phyloP scores from a whole-genome alignment of 2,797 vertebrate genomes.

The Spea hammondii region DNA sequence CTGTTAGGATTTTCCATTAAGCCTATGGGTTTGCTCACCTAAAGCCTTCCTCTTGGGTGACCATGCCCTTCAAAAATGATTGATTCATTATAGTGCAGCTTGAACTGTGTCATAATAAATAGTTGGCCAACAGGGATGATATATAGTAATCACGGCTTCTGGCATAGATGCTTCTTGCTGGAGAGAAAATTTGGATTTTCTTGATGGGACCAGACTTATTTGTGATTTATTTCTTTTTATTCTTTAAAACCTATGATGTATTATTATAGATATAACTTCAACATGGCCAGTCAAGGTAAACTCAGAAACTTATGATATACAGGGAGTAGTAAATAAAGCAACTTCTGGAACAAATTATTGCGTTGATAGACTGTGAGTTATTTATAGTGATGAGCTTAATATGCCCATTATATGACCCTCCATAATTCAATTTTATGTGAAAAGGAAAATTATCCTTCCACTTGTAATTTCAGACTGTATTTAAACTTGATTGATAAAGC shows the following conservation, averaged over 20 bases:
- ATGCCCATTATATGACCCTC: conserved; percentile 4
- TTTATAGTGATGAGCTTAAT: conserved; percentile 16
- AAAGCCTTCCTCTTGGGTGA: conserved; percentile 54
- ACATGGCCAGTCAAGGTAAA: background rate
- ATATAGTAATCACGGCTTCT: background rate
- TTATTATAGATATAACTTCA: conserved; percentile 19
- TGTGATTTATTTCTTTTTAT: conserved; percentile 31
- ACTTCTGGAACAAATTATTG: background rate
- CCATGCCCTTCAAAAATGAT: conserved; percentile 48
- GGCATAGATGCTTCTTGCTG: background rate
- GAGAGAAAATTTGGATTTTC: conserved; percentile 18
- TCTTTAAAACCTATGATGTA: conserved; percentile 11
- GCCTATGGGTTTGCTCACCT: conserved; percentile 50
- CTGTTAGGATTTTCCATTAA: conserved; percentile 55
- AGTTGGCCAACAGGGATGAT: background rate
- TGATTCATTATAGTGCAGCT: conserved; percentile 37
- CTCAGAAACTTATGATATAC: conserved; percentile 17
- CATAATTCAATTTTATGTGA: conserved; percentile 1
- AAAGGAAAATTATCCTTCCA: background rate
- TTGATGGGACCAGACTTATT: conserved; percentile 29
- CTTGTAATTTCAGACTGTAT: background rate
- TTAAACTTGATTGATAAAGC: background rate
- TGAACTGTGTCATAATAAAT: conserved; percentile 7
- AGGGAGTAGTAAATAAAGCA: conserved; percentile 4
- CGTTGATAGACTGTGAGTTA: conserved; percentile 8